Conservation (phyloP, 2,113 vertebrate species). For the Microtus richardsoni region DNA sequence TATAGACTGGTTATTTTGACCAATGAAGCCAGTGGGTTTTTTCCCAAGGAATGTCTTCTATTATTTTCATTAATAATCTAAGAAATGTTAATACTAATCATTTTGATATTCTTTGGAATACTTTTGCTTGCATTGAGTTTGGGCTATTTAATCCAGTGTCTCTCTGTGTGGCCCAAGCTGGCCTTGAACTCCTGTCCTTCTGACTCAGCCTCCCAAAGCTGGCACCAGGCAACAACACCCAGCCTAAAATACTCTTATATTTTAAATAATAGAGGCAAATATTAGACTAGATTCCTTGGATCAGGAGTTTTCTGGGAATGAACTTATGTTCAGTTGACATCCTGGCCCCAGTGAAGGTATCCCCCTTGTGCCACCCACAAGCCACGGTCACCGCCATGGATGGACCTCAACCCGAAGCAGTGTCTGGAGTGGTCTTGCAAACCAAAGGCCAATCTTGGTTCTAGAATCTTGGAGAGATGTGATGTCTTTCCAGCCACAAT, state of each 20-base stretch:
- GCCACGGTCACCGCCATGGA: fast-evolving
- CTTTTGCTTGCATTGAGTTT: background rate
- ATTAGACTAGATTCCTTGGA: background rate
- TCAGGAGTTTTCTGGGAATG: background rate
- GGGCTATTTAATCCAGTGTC: background rate
- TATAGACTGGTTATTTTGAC: background rate
- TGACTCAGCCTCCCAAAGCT: background rate
- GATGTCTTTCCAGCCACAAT: too few species aligned
- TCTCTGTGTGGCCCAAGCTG: background rate
- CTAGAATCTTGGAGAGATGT: background rate
- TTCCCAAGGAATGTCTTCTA: background rate
- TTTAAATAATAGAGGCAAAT: background rate
- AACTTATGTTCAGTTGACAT: background rate
- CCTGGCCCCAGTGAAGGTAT: background rate
- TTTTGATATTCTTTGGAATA: background rate
- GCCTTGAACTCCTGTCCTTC: background rate
- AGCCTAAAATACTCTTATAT: background rate
- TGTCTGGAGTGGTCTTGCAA: background rate
- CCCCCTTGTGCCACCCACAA: background rate
- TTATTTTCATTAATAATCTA: background rate
- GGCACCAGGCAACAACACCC: too few species aligned
- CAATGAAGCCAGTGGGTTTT: background rate
- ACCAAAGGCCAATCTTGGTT: background rate
- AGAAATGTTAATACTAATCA: background rate
- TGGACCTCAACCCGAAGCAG: background rate